phyloP scores from a whole-genome alignment of 2,888 invertebrate genomes.

The Oeneis ivallda region DNA sequence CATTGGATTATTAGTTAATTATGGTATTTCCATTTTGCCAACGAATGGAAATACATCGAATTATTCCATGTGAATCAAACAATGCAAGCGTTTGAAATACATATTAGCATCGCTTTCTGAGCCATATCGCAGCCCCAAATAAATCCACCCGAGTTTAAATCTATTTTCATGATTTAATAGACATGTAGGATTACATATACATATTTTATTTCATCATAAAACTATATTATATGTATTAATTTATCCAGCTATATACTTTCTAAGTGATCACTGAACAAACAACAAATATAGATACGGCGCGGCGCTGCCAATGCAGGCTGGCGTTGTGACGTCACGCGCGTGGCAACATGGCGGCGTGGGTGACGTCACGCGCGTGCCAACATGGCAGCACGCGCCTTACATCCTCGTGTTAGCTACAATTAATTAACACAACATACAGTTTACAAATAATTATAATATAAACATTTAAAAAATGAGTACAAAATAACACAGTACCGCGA shows the following conservation, averaged over 20 bases:
- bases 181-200: conserved; percentile 82
- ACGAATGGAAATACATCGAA: too few species aligned
- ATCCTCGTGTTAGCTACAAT: conserved; percentile 63
- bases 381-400: conserved; percentile 39
- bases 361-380: conserved; percentile 2
- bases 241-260: conserved; percentile 75
- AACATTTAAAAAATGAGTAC: conserved; percentile 40
- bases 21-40: too few species aligned
- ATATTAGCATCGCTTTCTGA: background rate
- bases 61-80: too few species aligned
- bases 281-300: conserved; percentile 55
- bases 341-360: conserved; percentile 16
- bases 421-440: conserved; percentile 56
- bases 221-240: conserved; percentile 79
- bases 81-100: background rate
- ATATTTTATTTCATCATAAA: conserved; percentile 79
- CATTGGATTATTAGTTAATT: too few species aligned
- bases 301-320: background rate
- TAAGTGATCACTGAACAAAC: conserved; percentile 77
- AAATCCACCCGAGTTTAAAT: conserved; percentile 59
- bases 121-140: conserved; percentile 43
- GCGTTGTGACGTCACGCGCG: conserved; percentile 9
- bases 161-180: conserved; percentile 82
- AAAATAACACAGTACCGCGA: conserved; percentile 34
- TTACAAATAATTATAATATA: conserved; percentile 31